Base-by-base conservation (phyloP, 1,140 invertebrate species). In the Bactericera cockerelli region DNA sequence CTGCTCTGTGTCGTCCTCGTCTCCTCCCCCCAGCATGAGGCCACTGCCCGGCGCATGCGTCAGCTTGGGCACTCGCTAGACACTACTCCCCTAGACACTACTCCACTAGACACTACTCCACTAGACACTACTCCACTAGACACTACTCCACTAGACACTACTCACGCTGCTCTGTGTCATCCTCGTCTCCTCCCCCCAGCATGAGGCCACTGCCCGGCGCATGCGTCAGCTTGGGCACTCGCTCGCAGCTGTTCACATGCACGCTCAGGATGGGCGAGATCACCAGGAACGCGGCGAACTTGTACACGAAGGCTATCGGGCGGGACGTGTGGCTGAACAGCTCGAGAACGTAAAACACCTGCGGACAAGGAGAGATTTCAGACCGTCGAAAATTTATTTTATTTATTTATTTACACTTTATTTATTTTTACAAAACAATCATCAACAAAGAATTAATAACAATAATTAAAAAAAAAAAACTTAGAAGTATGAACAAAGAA, bases 1-100 rank as follows among this genome's bases (percentile, higher is more conserved):
- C 3, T 74, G 70, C 60, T 75, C 68, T 61, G 72, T 67, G 28
- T 71, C 70, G 63, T 73, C 70, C 19, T 74, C 72, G 24, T 72
- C 72, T 42, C 67, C 59, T 22, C 63, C 63, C n/a, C 61, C 64
- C 63, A 42, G 22, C 57, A 59, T 24, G 19, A 59, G 28, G 2
- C 19, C 56, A 31, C 28, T 31, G 28, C 28, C 13, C 4, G 4
- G 4, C 25, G 19, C 55, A 16, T 57, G 16, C n/a, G 6, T 33
- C n/a, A 28, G 25, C 28, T 38, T 25, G 13, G 16, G 21, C 21
- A 31, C 26, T 8, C 13, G 22, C 21, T 55, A 25, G 31, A n/a
- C 14, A 14, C 22, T 49, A 49, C 19, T 22, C 4, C 6, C 42
- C 6, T 49, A 16, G n/a, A 49, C 22, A n/a, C 42, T 49, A n/a